Base-by-base conservation (phyloP, 2,888 invertebrate genomes). In the Aleiodes testaceus region DNA sequence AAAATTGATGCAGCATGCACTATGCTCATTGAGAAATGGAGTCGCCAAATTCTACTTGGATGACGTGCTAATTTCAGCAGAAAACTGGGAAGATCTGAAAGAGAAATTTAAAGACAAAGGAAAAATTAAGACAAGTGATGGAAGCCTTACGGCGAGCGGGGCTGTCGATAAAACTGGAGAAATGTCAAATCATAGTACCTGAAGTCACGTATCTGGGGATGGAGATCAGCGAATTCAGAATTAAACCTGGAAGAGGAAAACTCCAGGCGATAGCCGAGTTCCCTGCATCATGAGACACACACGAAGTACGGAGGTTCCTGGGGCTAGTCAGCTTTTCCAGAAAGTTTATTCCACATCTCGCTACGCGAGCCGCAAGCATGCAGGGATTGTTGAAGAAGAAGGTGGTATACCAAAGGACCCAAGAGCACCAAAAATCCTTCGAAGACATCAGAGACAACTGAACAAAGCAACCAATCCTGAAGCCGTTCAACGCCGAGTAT, bases 191-290 rank as follows among this genome's bases (percentile, higher is more conserved):
- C 67, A 75, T 81, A 3, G 14, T 72, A 50, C 68, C 72, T 0
- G 70, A 63, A 22, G 75, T 85, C 9, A 78, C 82, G 6, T 85
- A 82, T 70, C 73, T 85, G 7, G 84, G 83, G 0, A 79, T 79
- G 22, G 79, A 82, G 66, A 77, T 85, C 30, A 78, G 77, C 14
- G 70, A 36, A 20, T 44, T 72, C 0, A 81, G 82, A 0, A 73
- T 85, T 0, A 59, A 73, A 45, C 84, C 84, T 1, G 82, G 81
- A 14, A 18, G 61, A 1, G 47, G 50, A 2, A 84, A 83, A 74
- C 77, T 80, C 4, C 30, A 68, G 5, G 79, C 82, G 2, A 78
- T 87, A 0, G 3, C 59, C 30, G 63, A 82, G 16, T 82, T 82
- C 65, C 79, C 80, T 12, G 49, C 26, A 7, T 85, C 87, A 1